A percentile compares a stretch with the other conserved stretches of the same genome.
These are phyloP conservation scores for Martes martes DNA, from an alignment of 2,113 vertebrate species.

Conservation along the genomic window DNA sequence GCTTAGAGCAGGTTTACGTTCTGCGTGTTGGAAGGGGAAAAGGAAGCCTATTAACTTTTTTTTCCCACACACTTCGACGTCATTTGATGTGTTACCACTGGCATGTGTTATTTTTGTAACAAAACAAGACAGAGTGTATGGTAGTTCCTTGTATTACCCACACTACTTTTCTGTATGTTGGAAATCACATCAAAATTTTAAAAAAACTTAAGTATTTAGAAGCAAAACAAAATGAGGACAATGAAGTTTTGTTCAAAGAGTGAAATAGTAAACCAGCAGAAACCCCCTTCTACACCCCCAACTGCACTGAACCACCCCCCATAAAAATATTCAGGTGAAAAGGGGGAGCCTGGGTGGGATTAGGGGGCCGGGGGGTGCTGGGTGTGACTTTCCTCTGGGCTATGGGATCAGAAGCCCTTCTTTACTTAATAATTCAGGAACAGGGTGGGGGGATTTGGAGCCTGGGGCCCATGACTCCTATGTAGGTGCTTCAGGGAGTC, in stretches of 20 bases:
- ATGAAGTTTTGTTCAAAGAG: neutral
- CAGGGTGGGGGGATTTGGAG: neutral
- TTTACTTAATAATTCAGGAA: neutral
- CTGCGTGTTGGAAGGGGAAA: neutral
- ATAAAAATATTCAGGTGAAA: neutral
- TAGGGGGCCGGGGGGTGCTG: rapidly evolving
- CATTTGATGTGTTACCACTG: neutral
- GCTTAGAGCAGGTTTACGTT: neutral
- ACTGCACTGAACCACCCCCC: neutral
- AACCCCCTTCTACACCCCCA: neutral
- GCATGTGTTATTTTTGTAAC: neutral
- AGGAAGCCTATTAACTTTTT: neutral
- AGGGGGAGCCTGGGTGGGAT: neutral
- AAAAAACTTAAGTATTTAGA: neutral
- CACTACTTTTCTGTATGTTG: neutral
- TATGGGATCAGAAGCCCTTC: too few relatives aligned
- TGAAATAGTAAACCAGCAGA: neutral
- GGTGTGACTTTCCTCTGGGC: neutral
- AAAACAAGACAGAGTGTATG: neutral
- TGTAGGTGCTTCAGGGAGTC: neutral
- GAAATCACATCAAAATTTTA: neutral
- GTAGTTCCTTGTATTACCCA: neutral
- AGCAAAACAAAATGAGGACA: neutral
- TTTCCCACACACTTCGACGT: neutral
- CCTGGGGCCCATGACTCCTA: rapidly evolving